Evolutionary conservation across 2,888 invertebrate genomes (phyloP), one percentile per base, ranked within the genome.

Genomic region (Patella pellucida): DNA sequence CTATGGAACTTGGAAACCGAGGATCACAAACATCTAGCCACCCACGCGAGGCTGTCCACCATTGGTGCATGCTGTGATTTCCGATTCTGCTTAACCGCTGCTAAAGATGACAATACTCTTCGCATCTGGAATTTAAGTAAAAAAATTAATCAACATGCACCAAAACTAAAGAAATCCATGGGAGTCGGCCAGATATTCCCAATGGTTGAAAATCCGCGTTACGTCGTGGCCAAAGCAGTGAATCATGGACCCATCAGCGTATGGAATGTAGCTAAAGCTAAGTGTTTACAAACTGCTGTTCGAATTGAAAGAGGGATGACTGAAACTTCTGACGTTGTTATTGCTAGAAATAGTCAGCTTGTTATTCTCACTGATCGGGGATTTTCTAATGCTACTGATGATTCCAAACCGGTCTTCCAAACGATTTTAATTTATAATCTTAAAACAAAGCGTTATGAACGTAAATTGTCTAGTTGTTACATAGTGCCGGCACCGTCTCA

Each of bases 1-100:
- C 81, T 89, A 2, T 90, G 90, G 89, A 90, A 90, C 77, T 79
- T 90, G 56, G 90, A 90, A 81, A 90, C 90, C 0, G 89, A 90
- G 76, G 90, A 89, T 72, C 90, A 90, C 80, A 90, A 90, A 77
- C 90, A 90, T 80, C 77, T 90, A n/a, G 89, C 88, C 5, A 79
- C 83, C 9, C 90, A 90, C 78, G 80, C 87, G 52, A 83, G 85
- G 1, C 82, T 87, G 16, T 85, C 87, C 41, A 79, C 83, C 11
- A 81, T 88, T 62, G 84, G 86, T 16, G 88, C 88, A 19, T 87
- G 88, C 74, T 79, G 83, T 2, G 88, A 90, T 74, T 87, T 89
- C 68, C 82, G 87, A 23, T 89, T 82, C 76, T 86, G 87, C 56
- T 73, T 90, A 19, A 90, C 90, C 1, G 88, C 87, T 4, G 81